Evolutionary conservation across 92 coral and sea anemone species (phyloP), one percentile per base, ranked within the genome.

Genomic region (Montipora capitata): DNA sequence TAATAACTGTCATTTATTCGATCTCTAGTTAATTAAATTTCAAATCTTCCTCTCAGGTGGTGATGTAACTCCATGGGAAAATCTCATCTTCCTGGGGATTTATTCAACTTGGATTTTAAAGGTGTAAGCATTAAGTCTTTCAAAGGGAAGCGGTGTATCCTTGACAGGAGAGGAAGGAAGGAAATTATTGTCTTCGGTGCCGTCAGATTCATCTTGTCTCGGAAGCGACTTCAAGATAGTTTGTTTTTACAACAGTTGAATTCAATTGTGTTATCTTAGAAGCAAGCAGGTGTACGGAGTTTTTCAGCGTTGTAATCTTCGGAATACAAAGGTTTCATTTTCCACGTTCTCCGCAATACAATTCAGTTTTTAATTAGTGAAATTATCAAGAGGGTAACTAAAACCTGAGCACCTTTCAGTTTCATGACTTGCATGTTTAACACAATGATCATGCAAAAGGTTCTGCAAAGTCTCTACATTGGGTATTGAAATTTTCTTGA

Each of bases 11-110:
- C 79, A 17, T 42, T 73, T 20, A 72, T 62, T 72, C 3, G 61
- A 83, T 57, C 40, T 72, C 43, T 17, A 72, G 79, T 72, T 61
- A 58, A 83, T 83, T 83, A 83, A 83, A 83, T 12, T 82, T 71
- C 70, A 82, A 71, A 59, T 78, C 63, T 8, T 17, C 44, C 66
- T 43, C 49, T 83, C 72, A 16, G 14, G 59, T 7, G 62, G 43
- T 45, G 77, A 20, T 39, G 63, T 5, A 52, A 40, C 17, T 72
- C 59, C 61, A 45, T 10, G 61, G 11, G 14, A 14, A 13, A 40
- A 62, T 8, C 35, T 51, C 51, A 40, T 40, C 17, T 66, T 14
- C 10, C 6, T 65, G 10, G 18, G 15, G 13, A 44, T 62, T 65
- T 18, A 44, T 66, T 63, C 65, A 52, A 52, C 15, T 45, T 52